Conservation (phyloP, 2,113 vertebrate genomes). For the Mesocricetus auratus region DNA sequence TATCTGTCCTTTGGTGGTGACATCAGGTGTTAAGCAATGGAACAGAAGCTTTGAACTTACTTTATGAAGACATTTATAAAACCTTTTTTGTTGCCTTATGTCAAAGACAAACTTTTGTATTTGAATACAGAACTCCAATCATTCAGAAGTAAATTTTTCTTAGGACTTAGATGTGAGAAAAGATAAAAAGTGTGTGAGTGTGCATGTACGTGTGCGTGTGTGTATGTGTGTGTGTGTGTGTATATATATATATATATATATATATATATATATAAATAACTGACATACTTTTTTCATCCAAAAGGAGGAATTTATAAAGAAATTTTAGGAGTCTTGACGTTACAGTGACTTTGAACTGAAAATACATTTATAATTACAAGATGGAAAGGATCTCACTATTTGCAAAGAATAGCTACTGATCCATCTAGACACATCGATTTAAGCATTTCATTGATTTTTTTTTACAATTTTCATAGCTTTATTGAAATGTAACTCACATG, state of each 20-base stretch:
- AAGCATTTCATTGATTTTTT: slow-evolving; percentile 31
- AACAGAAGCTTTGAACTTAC: not conserved
- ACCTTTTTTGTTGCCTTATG: slow-evolving; percentile 11
- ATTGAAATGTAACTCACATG: not conserved
- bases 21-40: slow-evolving; percentile 21
- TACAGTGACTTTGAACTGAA: slow-evolving; percentile 19
- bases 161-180: not conserved
- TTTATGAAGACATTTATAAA: not conserved
- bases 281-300: not conserved
- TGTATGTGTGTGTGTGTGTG: not conserved
- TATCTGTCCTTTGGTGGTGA: not conserved
- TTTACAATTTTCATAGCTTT: slow-evolving; percentile 29
- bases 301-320: slow-evolving; percentile 6
- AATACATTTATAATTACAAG: slow-evolving; percentile 1
- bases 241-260: not conserved
- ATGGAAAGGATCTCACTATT: not conserved
- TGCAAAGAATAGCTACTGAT: slow-evolving; percentile 48
- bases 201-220: not conserved
- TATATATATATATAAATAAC: not conserved
- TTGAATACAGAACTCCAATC: not conserved
- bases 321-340: not conserved
- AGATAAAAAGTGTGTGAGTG: not conserved
- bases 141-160: slow-evolving; percentile 5
- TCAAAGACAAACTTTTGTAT: not conserved
- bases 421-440: not conserved